Conservation (phyloP, 2,797 vertebrate genomes). For the Mormyrus hasselquistii region DNA sequence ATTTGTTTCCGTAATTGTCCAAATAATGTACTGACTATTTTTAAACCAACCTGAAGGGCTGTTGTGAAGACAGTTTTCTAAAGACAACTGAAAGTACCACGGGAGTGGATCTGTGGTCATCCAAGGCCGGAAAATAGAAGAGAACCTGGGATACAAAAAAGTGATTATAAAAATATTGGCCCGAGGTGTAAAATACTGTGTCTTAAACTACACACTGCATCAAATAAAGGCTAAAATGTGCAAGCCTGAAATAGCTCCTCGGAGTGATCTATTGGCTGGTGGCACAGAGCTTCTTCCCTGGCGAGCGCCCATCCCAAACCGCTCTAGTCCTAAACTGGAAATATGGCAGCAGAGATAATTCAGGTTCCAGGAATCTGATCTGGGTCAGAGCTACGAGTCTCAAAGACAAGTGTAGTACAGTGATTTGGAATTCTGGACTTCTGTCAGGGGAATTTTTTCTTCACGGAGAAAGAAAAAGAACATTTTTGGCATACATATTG, state of each 20-base stretch:
- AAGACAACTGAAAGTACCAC: background rate
- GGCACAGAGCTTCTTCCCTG: background rate
- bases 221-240: slow-evolving; percentile 18
- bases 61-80: background rate
- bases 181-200: background rate
- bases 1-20: background rate
- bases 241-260: slow-evolving; percentile 12
- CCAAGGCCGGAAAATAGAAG: background rate
- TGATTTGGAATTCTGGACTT: background rate
- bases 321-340: slow-evolving; percentile 13
- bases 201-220: slow-evolving; percentile 11
- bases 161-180: background rate
- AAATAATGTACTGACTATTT: background rate
- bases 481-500: background rate
- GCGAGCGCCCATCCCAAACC: background rate
- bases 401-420: background rate
- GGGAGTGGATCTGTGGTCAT: background rate
- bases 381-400: background rate
- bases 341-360: background rate
- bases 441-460: background rate
- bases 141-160: background rate
- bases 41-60: background rate
- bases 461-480: background rate
- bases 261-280: slow-evolving; percentile 15
- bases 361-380: slow-evolving; percentile 14